phyloP scores from a whole-genome alignment of 2,888 invertebrate genomes.

The Limnephilus lunatus region DNA sequence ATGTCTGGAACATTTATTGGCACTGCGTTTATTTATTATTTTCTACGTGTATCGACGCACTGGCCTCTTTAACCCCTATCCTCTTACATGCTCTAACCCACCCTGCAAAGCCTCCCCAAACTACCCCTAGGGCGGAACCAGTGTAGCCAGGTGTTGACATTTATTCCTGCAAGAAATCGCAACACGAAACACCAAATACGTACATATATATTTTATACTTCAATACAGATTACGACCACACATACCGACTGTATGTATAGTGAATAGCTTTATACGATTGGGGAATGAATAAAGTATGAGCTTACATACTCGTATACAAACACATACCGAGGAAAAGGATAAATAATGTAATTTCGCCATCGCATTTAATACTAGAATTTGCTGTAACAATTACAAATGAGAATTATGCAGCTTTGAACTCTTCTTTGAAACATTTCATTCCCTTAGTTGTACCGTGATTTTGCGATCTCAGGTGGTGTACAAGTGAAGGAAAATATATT shows the following conservation, averaged over 20 bases:
- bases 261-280: not conserved
- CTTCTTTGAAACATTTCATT: too few species aligned
- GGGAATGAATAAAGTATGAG: not conserved
- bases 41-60: not conserved
- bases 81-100: not conserved
- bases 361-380: not conserved
- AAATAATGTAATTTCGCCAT: not conserved
- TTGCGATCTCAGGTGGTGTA: too few species aligned
- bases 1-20: slow-evolving; percentile 15
- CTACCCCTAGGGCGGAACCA: not conserved
- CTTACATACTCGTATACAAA: not conserved
- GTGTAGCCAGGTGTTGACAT: slow-evolving; percentile 45
- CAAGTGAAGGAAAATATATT: too few species aligned
- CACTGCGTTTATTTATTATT: slow-evolving; percentile 14
- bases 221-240: slow-evolving; percentile 44
- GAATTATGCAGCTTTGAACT: not conserved
- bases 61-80: not conserved
- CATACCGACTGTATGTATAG: not conserved
- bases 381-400: not conserved
- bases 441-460: too few species aligned
- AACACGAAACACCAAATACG: not conserved
- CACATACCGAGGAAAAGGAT: not conserved
- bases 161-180: slow-evolving; percentile 49
- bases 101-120: not conserved
- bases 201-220: not conserved